A percentile compares a stretch with the other conserved stretches of the same genome.
Evolutionary conservation across 2,797 vertebrate genomes (phyloP).

Genomic region (Chaetophractus vellerosus): DNA sequence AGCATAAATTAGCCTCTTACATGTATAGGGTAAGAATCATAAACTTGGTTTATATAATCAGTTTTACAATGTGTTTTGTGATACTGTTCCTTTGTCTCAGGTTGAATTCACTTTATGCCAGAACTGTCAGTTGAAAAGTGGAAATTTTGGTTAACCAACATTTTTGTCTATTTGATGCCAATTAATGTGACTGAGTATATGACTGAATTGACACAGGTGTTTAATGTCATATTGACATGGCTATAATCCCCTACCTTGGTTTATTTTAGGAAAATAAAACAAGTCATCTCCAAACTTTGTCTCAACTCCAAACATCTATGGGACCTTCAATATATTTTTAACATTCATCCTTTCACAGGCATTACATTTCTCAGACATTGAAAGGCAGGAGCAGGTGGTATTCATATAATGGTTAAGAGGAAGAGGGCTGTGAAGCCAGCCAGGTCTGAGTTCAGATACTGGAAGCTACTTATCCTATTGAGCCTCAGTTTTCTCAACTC

Average conservation of each 20-base stretch:
- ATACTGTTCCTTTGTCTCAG: conserved; percentile 22
- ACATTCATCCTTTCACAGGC: neutral
- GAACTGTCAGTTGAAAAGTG: neutral
- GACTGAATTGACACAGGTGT: neutral
- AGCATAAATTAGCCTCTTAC: neutral
- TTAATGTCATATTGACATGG: conserved; percentile 49
- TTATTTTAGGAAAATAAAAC: conserved; percentile 71
- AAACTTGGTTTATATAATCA: conserved; percentile 35
- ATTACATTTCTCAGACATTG: conserved; percentile 17
- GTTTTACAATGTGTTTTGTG: conserved; percentile 22
- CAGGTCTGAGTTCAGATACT: neutral
- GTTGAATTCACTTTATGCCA: conserved; percentile 36
- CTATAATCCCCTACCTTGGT: conserved; percentile 15
- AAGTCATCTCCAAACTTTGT: neutral
- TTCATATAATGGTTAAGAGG: neutral
- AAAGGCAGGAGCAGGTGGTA: neutral
- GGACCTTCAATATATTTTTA: neutral
- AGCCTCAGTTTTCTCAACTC: conserved; percentile 17
- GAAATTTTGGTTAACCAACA: conserved; percentile 29
- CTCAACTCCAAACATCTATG: neutral
- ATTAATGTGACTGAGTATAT: conserved; percentile 38
- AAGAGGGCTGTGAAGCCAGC: neutral
- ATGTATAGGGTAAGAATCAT: neutral
- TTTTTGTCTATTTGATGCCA: conserved; percentile 44
- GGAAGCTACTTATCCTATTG: neutral